A percentile compares a stretch with the other conserved stretches of the same genome.
Evolutionary conservation across 2,797 vertebrate species (phyloP).

Genomic region (Peromyscus nudipes): DNA sequence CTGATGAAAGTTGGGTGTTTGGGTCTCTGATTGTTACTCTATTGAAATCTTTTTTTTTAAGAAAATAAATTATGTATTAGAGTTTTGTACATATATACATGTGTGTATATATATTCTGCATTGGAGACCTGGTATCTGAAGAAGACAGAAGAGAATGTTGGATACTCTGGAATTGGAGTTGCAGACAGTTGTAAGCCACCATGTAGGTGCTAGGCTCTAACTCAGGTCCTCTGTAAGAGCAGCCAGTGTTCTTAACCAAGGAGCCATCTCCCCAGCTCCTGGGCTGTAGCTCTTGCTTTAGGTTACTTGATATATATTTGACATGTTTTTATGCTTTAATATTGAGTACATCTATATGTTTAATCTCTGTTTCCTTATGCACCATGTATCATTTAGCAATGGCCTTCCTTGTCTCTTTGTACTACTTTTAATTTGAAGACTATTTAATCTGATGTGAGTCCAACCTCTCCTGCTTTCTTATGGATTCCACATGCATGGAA

Average conservation of each 20-base stretch:
- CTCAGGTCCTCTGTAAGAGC: background rate
- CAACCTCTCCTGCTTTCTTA: background rate
- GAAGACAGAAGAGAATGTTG: background rate
- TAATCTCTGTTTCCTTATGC: background rate
- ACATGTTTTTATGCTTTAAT: background rate
- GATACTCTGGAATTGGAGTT: background rate
- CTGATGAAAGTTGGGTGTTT: background rate
- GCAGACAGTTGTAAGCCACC: background rate
- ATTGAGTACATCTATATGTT: background rate
- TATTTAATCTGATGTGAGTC: background rate
- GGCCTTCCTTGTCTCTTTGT: background rate
- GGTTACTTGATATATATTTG: background rate
- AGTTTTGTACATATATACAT: background rate
- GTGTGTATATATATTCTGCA: background rate
- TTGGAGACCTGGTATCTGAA: background rate
- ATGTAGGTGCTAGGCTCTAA: background rate
- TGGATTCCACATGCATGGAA: background rate
- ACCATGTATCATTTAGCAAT: background rate
- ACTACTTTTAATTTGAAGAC: background rate
- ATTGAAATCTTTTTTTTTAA: background rate
- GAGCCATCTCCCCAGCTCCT: background rate
- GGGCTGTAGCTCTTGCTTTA: background rate
- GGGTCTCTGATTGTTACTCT: background rate
- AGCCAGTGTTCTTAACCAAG: background rate
- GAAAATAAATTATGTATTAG: background rate